Base-by-base conservation (phyloP, 2,888 invertebrate genomes). In the Parnassius apollo region DNA sequence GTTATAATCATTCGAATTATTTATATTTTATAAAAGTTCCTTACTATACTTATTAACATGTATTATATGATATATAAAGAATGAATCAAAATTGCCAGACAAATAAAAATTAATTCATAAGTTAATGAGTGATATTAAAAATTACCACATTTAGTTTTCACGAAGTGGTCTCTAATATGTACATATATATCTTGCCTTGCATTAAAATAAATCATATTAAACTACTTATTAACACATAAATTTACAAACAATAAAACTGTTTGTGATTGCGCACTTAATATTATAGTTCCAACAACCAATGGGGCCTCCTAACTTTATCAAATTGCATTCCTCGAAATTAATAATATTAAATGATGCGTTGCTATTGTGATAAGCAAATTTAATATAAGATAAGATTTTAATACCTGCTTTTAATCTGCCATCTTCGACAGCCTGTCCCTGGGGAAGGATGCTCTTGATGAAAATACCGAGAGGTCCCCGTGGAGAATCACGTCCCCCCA, bases 381-480 rank as follows among this genome's bases (percentile, higher is more conserved):
- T 9, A 42, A 51, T 25, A 18, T 54, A 46, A 22, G 52, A 81
- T 80, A 71, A 9, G 8, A 49, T 8, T 13, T 49, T 9, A 49
- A 13, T 85, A 96, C 96, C 97, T 88, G 96, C 96, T 90, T 94
- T 94, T 65, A 97, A 92, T 86, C 95, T 93, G 51, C 96, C 96
- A 84, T 96, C 96, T 75, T 97, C 96, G 59, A 96, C 94, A 50
- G 97, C 96, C 81, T 97, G 96, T 51, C 97, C 97, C 80, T 94
- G 94, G 54, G 95, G 94, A 74, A 97, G 93, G 71, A 97, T 96
- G 77, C 96, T 96, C 83, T 97, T 96, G 71, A 97, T 95, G 83
- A 96, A 97, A 80, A 97, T 97, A 53, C 97, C 97, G 78, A 97
- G 93, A 67, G 95, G 95, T 63, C 96, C 97, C 80, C 96, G 94